Evolutionary conservation across 2,888 invertebrate species (phyloP).

Genomic region (Rhagium mordax): DNA sequence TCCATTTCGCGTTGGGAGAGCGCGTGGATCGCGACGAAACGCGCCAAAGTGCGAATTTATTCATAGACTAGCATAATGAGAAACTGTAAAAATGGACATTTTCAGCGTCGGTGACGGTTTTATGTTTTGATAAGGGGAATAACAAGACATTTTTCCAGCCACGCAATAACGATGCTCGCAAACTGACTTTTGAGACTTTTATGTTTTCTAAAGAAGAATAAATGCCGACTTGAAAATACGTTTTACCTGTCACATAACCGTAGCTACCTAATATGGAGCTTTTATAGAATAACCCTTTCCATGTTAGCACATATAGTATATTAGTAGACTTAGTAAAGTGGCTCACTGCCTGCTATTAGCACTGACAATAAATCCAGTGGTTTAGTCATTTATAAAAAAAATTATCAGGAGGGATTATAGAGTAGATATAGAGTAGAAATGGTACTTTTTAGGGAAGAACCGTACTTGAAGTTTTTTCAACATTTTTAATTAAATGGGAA

Average conservation of each 20-base stretch:
- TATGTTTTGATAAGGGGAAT: conserved; percentile 72
- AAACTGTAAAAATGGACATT: conserved; percentile 74
- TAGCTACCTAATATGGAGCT: too few relatives aligned
- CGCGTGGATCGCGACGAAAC: conserved; percentile 59
- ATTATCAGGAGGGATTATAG: too few relatives aligned
- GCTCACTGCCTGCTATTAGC: too few relatives aligned
- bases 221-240: not conserved
- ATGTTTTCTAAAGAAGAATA: not conserved
- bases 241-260: not conserved
- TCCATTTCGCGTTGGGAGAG: conserved; percentile 62
- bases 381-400: too few relatives aligned
- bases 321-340: too few relatives aligned
- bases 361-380: too few relatives aligned
- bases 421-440: too few relatives aligned
- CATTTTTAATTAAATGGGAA: too few relatives aligned
- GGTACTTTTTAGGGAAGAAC: too few relatives aligned
- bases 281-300: too few relatives aligned
- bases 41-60: conserved; percentile 72
- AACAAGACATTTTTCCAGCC: conserved; percentile 68
- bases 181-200: conserved; percentile 40
- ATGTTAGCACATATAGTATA: too few relatives aligned
- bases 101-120: conserved; percentile 69
- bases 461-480: too few relatives aligned
- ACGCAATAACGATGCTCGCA: conserved; percentile 56
- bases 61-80: conserved; percentile 73